phyloP scores from a whole-genome alignment of 2,888 invertebrate genomes.

The Cryptocheilus praepositus region DNA sequence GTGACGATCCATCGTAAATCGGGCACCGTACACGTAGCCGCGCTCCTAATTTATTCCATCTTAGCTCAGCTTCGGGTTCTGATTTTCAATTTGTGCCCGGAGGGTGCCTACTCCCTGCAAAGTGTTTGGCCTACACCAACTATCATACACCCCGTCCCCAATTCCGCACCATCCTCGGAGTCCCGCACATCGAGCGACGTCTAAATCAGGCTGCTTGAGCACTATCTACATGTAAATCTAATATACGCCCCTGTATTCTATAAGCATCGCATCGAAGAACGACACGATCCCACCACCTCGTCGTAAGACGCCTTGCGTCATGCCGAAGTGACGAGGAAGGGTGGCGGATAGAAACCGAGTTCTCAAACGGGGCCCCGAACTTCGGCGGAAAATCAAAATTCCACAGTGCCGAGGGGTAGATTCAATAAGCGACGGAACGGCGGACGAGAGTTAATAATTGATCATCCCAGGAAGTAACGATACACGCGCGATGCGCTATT shows the following conservation, averaged over 20 bases:
- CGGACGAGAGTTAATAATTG: too few relatives aligned
- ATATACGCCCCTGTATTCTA: conserved; percentile 63
- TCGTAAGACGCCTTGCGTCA: too few relatives aligned
- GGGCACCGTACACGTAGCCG: conserved; percentile 18
- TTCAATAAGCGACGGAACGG: too few relatives aligned
- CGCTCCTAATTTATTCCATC: conserved; percentile 69
- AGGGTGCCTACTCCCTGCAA: conserved; percentile 48
- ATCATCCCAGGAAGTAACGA: background rate
- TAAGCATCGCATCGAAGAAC: conserved; percentile 45
- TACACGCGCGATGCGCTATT: background rate
- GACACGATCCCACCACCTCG: conserved; percentile 23
- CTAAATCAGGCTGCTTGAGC: conserved; percentile 62
- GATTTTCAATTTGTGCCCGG: conserved; percentile 67
- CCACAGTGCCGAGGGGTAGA: too few relatives aligned
- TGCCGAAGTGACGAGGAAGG: too few relatives aligned
- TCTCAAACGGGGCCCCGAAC: conserved; percentile 34
- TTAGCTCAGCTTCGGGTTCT: conserved; percentile 63
- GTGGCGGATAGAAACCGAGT: too few relatives aligned
- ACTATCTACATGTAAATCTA: conserved; percentile 73
- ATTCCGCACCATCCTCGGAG: too few relatives aligned
- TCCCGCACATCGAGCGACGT: conserved; percentile 5
- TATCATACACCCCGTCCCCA: conserved; percentile 4
- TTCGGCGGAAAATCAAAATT: conserved; percentile 10
- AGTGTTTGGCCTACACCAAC: conserved; percentile 48
- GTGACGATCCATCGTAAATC: background rate